phyloP scores from a whole-genome alignment of 2,113 vertebrate species.

The Xiphophorus couchianus region DNA sequence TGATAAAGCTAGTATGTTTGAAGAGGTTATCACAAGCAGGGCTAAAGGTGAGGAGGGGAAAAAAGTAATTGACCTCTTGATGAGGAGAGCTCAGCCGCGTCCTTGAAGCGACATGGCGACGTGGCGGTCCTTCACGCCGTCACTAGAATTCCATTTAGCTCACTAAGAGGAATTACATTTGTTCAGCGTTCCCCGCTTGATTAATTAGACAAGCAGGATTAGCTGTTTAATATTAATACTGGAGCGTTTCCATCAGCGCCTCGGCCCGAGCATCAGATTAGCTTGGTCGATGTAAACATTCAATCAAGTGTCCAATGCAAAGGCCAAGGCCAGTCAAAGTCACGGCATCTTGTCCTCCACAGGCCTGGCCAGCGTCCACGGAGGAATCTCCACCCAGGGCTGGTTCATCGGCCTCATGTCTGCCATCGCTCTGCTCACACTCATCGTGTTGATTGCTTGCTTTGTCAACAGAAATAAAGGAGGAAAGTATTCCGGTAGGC shows the following conservation, averaged over 20 bases:
- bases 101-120: constrained; percentile 55
- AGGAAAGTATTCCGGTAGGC: constrained; percentile 96
- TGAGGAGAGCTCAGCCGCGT: constrained; percentile 18
- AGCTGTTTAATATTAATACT: constrained; percentile 81
- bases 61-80: constrained; percentile 13
- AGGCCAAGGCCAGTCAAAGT: constrained; percentile 71
- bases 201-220: constrained; percentile 80
- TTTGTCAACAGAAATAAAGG: constrained; percentile 97
- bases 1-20: constrained; percentile 91
- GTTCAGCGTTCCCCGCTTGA: constrained; percentile 69
- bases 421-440: constrained; percentile 91
- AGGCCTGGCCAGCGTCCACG: constrained; percentile 90
- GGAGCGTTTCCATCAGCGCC: constrained; percentile 55
- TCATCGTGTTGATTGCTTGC: constrained; percentile 89
- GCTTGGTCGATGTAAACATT: constrained; percentile 69
- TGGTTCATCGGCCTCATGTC: constrained; percentile 99
- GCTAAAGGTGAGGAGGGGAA: constrained; percentile 77
- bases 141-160: constrained; percentile 58
- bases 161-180: constrained; percentile 71
- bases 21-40: constrained; percentile 88
- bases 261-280: constrained; percentile 51
- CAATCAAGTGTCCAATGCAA: constrained; percentile 71
- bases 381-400: constrained; percentile 91
- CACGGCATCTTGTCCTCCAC: constrained; percentile 60
- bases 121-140: constrained; percentile 39